Percentiles rank a stretch among this genome's conserved stretches.
These are phyloP conservation scores for Malurus cyaneus DNA, from an alignment of 2,113 vertebrate genomes.

Conservation along the genomic window DNA sequence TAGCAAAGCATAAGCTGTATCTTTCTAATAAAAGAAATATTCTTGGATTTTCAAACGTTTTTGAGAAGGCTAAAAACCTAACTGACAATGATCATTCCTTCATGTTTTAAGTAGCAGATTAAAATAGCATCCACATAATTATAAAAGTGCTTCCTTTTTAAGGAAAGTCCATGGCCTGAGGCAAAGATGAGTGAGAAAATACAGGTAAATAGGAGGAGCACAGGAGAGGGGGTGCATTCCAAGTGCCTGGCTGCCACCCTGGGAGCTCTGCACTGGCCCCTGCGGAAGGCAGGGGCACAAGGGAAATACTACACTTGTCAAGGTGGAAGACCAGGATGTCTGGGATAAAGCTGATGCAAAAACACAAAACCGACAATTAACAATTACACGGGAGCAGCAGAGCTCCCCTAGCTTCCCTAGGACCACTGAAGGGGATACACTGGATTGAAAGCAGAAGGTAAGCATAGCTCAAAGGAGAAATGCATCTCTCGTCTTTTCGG, in stretches of 20 bases:
- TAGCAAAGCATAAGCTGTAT: background rate
- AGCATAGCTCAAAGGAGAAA: background rate
- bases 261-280: background rate
- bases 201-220: background rate
- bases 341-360: background rate
- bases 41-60: background rate
- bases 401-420: background rate
- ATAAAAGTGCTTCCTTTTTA: background rate
- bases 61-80: background rate
- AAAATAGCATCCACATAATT: background rate
- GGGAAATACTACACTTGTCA: background rate
- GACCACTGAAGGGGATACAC: rapidly evolving
- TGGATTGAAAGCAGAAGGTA: background rate
- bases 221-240: rapidly evolving
- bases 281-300: background rate
- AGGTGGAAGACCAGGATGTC: background rate
- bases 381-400: rapidly evolving
- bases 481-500: background rate
- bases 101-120: background rate
- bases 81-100: background rate
- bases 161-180: background rate
- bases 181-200: background rate
- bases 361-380: background rate
- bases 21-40: background rate
- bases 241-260: background rate